A percentile compares a stretch with the other conserved stretches of the same genome.
Conservation (phyloP, 2,888 invertebrate species). For the Eledone cirrhosa region DNA sequence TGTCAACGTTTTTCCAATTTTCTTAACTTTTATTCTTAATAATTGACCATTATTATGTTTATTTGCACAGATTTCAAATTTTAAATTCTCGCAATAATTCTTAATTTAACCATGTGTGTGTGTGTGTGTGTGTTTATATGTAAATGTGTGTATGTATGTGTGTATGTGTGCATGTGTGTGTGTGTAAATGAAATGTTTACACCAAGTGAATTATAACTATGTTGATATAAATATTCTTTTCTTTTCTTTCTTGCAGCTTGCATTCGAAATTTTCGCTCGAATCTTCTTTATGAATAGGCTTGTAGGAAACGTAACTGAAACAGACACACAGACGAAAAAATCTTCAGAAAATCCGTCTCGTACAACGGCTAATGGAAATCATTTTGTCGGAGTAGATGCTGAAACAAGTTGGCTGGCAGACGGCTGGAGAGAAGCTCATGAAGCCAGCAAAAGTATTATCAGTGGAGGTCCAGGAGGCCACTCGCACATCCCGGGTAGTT, state of each 20-base stretch:
- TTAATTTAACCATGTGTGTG: no score
- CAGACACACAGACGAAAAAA: background rate
- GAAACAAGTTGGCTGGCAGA: conserved; percentile 22
- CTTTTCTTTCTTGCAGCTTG: conserved; percentile 45
- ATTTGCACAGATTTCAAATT: no score
- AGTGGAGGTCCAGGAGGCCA: conserved; percentile 11
- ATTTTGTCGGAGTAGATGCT: conserved; percentile 11
- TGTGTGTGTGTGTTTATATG: no score
- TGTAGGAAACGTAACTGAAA: conserved; percentile 22
- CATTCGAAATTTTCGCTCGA: conserved; percentile 59
- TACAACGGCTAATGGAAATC: background rate
- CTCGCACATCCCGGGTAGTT: background rate
- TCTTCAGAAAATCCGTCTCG: conserved; percentile 16
- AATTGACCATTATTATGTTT: no score
- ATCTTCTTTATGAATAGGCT: conserved; percentile 60
- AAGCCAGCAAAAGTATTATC: background rate
- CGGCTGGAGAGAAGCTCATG: conserved; percentile 12
- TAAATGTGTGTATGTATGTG: no score
- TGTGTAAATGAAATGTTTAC: no score
- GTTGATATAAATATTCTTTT: background rate
- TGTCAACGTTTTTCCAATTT: no score
- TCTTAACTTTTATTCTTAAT: no score
- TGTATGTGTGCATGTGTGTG: no score
- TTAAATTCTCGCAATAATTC: no score
- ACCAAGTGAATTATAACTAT: no score